Conservation (phyloP, 1,140 invertebrate genomes). For the Calliopsis andreniformis region DNA sequence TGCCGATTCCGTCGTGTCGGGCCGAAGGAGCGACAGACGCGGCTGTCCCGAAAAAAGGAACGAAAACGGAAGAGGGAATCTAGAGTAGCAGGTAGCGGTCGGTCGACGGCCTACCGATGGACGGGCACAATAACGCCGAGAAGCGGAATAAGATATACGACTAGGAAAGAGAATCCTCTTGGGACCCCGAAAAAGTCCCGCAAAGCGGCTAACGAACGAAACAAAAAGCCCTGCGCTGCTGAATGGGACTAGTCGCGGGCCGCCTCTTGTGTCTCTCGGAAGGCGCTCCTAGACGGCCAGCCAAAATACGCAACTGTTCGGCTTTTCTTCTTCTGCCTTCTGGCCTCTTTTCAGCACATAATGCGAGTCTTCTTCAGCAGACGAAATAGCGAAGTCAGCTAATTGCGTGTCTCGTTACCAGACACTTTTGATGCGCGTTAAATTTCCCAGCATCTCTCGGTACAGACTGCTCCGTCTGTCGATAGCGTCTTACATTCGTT, state of each 20-base stretch:
- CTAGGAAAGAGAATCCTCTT: slow-evolving; percentile 49
- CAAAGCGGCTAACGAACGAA: slow-evolving; percentile 56
- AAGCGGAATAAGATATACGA: slow-evolving; percentile 68
- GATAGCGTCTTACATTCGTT: slow-evolving; percentile 15
- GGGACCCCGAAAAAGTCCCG: slow-evolving; percentile 54
- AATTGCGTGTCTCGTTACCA: slow-evolving; percentile 47
- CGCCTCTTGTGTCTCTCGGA: slow-evolving; percentile 3
- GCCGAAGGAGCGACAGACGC: neutral
- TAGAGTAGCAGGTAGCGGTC: slow-evolving; percentile 72
- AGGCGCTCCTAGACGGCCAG: slow-evolving; percentile 12
- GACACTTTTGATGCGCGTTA: neutral
- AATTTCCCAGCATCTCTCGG: neutral
- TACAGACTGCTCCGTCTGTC: no score
- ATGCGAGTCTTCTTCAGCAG: slow-evolving; percentile 36
- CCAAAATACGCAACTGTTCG: slow-evolving; percentile 17
- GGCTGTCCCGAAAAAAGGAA: slow-evolving; percentile 32
- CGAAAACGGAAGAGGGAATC: slow-evolving; percentile 61
- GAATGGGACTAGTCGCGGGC: slow-evolving; percentile 40
- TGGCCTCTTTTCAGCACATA: slow-evolving; percentile 41
- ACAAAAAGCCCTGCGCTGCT: slow-evolving; percentile 44
- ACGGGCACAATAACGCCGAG: slow-evolving; percentile 57
- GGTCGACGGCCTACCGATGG: slow-evolving; percentile 49
- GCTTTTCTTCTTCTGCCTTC: neutral
- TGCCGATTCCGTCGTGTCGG: slow-evolving; percentile 21
- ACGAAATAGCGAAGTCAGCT: slow-evolving; percentile 34